Percentiles rank a stretch among this genome's conserved stretches.
phyloP scores from a whole-genome alignment of 2,113 vertebrate species.

The Tetrao urogallus region DNA sequence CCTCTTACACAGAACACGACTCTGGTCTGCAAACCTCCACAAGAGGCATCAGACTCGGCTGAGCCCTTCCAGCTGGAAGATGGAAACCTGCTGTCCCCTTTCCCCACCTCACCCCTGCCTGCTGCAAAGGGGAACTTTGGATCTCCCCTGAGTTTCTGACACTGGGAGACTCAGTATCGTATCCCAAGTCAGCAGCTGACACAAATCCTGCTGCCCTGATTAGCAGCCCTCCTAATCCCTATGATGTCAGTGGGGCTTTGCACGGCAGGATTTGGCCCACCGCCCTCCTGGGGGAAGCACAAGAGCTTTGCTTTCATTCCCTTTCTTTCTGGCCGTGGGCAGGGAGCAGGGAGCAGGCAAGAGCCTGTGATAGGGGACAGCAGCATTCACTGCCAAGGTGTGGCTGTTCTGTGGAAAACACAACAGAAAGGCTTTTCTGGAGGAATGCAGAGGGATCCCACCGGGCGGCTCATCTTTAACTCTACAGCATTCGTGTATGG shows the following conservation, averaged over 20 bases:
- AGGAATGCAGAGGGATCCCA: neutral
- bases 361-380: neutral
- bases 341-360: neutral
- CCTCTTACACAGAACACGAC: neutral
- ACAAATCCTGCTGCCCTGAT: neutral
- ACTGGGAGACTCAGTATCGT: rapidly evolving
- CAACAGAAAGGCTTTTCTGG: neutral
- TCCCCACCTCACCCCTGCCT: neutral
- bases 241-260: neutral
- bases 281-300: rapidly evolving
- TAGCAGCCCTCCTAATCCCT: neutral
- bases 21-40: neutral
- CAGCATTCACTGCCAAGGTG: neutral
- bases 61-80: neutral
- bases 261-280: slow-evolving; percentile 2
- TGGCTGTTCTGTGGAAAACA: neutral
- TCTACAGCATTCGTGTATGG: neutral
- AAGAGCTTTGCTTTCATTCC: neutral
- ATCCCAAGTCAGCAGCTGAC: neutral
- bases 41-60: neutral
- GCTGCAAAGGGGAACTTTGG: neutral
- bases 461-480: neutral
- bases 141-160: neutral
- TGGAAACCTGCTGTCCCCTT: neutral
- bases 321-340: neutral